Evolutionary conservation across 2,113 vertebrate species (phyloP).

Genomic region (Ochotona curzoniae): DNA sequence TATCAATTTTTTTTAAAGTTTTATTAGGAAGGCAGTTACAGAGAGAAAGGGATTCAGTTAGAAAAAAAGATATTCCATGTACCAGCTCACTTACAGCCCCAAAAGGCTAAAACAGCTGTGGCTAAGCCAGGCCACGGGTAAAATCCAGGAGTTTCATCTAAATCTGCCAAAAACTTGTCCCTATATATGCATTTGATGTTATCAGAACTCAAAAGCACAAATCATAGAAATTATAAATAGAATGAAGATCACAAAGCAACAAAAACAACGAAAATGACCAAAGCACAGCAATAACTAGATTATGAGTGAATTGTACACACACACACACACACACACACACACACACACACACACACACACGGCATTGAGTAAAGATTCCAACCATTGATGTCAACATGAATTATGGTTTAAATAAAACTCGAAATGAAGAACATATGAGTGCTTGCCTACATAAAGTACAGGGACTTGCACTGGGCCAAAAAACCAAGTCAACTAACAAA

Average conservation of each 20-base stretch:
- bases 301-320: background rate
- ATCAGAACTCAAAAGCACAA: background rate
- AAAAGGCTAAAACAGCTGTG: no score
- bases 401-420: background rate
- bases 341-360: background rate
- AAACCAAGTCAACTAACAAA: background rate
- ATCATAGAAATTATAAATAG: background rate
- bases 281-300: background rate
- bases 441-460: fast-evolving
- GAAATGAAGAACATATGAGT: background rate
- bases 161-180: background rate
- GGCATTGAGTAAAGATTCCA: background rate
- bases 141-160: no score
- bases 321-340: background rate
- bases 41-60: no score
- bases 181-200: background rate
- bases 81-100: no score
- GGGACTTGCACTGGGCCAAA: background rate
- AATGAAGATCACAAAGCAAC: background rate
- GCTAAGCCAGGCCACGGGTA: no score
- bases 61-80: no score
- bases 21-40: no score
- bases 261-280: background rate
- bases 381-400: background rate
- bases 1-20: no score